Base-by-base conservation (phyloP, 2,113 vertebrate genomes). In the Solea solea region DNA sequence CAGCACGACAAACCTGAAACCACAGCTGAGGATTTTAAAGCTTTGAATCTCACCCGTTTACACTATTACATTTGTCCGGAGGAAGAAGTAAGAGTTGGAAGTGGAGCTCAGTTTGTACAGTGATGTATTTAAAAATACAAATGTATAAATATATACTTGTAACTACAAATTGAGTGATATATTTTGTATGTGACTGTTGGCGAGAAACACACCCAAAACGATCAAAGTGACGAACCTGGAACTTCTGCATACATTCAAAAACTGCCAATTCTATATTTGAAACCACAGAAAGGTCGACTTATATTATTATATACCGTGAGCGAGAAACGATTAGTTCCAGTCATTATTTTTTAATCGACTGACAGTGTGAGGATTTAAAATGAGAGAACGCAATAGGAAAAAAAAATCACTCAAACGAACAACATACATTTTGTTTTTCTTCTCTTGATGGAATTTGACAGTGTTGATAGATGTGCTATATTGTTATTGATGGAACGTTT, bases 161-260 rank as follows among this genome's bases (percentile, higher is more conserved):
- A 83, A 72, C 52, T 80, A 63, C 68, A 72, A 83, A 86, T 70
- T 34, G 25, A 88, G 77, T 90, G 68, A 90, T 89, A 88, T 90
- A 89, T 91, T 91, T 92, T 90, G 83, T 91, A 89, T 86, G 85
- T 90, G 80, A 83, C 68, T 70, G 66, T 88, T 68, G 64, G 77
- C 40, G 55, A 78, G 59, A 79, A 61, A 64, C 65, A 28, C 39
- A 64, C 65, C 65, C n/a, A 46, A 84, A 80, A 80, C 52, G 71
- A 82, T 76, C 73, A 39, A 57, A 63, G 41, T 58, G 45, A 46
- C 64, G 63, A 64, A 82, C 52, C 55, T 57, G 50, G 53, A 89
- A 77, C 63, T 56, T 91, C 88, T 92, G 88, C 10, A 91, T 91
- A 86, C 56, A 80, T 81, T 52, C 21, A 21, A 71, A 70, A 74